Conservation (phyloP, 2,113 vertebrate genomes). For the Mormyrus iriodes region DNA sequence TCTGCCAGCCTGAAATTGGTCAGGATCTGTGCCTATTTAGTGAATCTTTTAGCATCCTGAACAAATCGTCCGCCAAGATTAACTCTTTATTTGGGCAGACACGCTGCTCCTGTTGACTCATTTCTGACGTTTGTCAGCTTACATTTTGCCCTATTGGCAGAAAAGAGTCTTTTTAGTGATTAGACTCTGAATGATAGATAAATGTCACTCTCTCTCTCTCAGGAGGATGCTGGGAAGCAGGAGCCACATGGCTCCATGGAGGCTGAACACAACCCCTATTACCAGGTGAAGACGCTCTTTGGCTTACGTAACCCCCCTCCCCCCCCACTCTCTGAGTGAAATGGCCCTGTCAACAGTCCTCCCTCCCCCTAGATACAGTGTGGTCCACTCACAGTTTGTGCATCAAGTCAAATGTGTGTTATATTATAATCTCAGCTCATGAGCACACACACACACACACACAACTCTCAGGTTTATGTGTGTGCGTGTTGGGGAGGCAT, state of each 20-base stretch:
- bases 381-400: background rate
- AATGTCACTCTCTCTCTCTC: background rate
- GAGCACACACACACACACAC: background rate
- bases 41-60: background rate
- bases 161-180: background rate
- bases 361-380: background rate
- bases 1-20: background rate
- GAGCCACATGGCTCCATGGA: constrained; percentile 34
- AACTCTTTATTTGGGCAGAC: background rate
- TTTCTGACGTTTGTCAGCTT: background rate
- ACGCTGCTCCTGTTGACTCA: background rate
- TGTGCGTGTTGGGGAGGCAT: background rate
- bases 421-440: background rate
- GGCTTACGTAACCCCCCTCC: background rate
- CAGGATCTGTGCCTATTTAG: background rate
- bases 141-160: background rate
- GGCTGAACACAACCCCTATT: constrained; percentile 37
- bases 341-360: background rate
- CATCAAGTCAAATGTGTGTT: background rate
- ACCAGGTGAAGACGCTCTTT: constrained; percentile 42
- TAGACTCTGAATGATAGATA: background rate
- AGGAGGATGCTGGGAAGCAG: constrained; percentile 44
- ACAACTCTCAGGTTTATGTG: background rate
- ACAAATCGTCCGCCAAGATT: too few relatives aligned
- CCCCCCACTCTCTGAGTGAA: background rate